phyloP scores from a whole-genome alignment of 92 coral and sea anemone species.

The Bergia sp. region DNA sequence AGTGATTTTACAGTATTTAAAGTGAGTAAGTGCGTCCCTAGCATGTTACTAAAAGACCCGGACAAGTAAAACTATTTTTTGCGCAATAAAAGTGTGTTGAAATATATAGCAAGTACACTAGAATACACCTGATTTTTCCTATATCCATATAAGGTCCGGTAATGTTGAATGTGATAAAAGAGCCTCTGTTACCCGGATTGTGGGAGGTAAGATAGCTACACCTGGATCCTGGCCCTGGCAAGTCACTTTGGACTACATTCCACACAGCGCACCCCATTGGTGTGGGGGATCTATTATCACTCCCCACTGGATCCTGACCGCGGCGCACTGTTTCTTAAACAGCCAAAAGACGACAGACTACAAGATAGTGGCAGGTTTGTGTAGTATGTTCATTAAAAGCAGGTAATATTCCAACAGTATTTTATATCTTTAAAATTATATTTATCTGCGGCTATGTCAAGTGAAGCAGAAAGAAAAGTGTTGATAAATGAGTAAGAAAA shows the following conservation, averaged over 20 bases:
- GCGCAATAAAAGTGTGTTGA: too few species aligned
- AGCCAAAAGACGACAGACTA: conserved; percentile 62
- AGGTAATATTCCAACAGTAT: background rate
- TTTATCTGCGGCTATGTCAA: too few species aligned
- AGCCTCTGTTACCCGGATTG: conserved; percentile 69
- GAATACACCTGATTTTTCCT: background rate
- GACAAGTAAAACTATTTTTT: too few species aligned
- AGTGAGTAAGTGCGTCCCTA: too few species aligned
- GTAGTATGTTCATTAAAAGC: too few species aligned
- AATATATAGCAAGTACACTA: too few species aligned
- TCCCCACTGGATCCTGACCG: conserved; percentile 78
- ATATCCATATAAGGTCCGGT: conserved; percentile 34
- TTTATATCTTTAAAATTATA: too few species aligned
- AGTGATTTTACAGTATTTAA: too few species aligned
- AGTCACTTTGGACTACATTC: conserved; percentile 73
- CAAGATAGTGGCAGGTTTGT: conserved; percentile 73
- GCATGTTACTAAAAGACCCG: too few species aligned
- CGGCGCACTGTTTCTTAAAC: conserved; percentile 87
- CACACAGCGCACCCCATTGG: conserved; percentile 69
- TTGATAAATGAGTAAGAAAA: too few species aligned
- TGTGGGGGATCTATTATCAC: conserved; percentile 88
- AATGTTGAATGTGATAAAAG: conserved; percentile 70
- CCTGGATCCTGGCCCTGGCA: conserved; percentile 98
- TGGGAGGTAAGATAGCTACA: conserved; percentile 77
- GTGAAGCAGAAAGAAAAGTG: too few species aligned